A percentile compares a stretch with the other conserved stretches of the same genome.
These are phyloP conservation scores for Paragorgia papillata DNA, from an alignment of 92 coral and sea anemone genomes.

Conservation along the genomic window DNA sequence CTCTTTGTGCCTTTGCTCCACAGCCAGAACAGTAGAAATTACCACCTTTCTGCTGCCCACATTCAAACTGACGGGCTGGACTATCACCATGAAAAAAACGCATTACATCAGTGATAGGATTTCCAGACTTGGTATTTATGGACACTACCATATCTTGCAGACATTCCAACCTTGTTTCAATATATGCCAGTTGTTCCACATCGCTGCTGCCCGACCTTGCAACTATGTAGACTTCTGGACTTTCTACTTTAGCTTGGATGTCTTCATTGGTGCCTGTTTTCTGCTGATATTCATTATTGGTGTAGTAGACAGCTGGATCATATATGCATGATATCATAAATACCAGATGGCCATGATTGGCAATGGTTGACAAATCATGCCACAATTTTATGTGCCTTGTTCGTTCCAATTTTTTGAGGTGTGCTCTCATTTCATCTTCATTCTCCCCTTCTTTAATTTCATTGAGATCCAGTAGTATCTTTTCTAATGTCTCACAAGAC, in stretches of 20 bases:
- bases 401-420: no score
- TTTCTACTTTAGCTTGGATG: constrained; percentile 48
- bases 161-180: constrained; percentile 42
- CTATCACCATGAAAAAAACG: constrained; percentile 65
- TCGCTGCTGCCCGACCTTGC: no score
- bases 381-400: no score
- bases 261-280: constrained; percentile 15
- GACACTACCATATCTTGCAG: no score
- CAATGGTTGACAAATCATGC: constrained; percentile 60
- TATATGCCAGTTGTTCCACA: constrained; percentile 38
- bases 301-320: no score
- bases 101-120: constrained; percentile 43
- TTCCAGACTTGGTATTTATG: constrained; percentile 1
- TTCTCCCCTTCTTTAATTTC: constrained; percentile 1
- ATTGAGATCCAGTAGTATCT: background rate
- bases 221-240: constrained; percentile 51
- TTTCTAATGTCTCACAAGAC: background rate
- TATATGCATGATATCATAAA: no score
- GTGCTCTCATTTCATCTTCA: constrained; percentile 39
- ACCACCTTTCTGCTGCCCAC: no score
- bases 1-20: no score
- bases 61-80: constrained; percentile 48
- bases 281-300: no score
- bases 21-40: no score
- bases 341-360: constrained; percentile 57